These are phyloP conservation scores for Sarcophaga bullata DNA, from an alignment of 1,140 invertebrate species.

Conservation along the genomic window DNA sequence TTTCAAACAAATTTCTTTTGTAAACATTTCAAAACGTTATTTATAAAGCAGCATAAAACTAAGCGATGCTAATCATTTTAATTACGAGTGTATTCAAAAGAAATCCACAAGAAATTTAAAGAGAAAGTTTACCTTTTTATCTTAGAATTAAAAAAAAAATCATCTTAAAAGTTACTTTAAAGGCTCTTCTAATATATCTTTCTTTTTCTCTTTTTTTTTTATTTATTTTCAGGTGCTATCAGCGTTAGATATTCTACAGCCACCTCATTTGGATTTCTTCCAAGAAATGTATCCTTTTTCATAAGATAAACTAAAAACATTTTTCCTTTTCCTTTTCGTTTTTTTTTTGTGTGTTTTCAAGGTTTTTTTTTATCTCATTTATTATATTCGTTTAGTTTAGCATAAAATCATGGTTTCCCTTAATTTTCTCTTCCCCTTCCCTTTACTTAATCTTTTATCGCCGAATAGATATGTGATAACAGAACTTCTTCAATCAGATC, in stretches of 20 bases:
- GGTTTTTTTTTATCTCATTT: neutral
- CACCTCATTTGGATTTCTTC: constrained; percentile 97
- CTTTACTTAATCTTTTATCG: constrained; percentile 15
- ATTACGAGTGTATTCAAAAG: too few relatives aligned
- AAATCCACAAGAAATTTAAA: too few relatives aligned
- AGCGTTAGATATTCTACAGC: constrained; percentile 94
- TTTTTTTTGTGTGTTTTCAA: neutral
- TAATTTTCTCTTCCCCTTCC: neutral
- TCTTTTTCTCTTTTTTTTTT: constrained; percentile 42
- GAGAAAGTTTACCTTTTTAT: neutral
- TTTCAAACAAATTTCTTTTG: too few relatives aligned
- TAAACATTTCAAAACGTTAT: too few relatives aligned
- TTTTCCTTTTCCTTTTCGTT: neutral
- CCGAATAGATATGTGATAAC: constrained; percentile 95
- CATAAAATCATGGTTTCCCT: neutral
- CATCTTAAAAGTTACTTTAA: neutral
- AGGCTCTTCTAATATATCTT: neutral
- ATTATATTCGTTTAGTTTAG: neutral
- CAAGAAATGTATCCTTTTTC: constrained; percentile 99
- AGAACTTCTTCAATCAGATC: constrained; percentile 98
- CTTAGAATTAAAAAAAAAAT: neutral
- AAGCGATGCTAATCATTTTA: too few relatives aligned
- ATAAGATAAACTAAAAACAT: constrained; percentile 27
- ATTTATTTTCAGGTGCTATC: constrained; percentile 86
- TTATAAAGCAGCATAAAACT: too few relatives aligned